Evolutionary conservation across 2,113 vertebrate species (phyloP), one percentile per base, ranked within the genome.

Genomic region (Oreochromis tanganicae): DNA sequence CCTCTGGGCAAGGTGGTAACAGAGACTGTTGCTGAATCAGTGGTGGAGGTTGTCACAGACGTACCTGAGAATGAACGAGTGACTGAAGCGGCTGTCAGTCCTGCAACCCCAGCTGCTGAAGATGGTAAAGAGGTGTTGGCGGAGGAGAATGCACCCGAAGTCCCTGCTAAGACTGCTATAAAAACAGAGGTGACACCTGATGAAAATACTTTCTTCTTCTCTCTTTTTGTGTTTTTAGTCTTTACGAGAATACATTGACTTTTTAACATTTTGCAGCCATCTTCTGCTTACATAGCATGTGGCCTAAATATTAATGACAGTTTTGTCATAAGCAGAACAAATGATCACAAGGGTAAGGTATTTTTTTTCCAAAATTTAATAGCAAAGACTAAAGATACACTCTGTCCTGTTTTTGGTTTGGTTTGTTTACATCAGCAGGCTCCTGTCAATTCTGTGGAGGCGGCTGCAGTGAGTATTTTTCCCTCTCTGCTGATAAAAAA

Each of bases 101-200:
- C 34, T 32, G 9, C 50, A 50, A 81, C 71, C 7, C 21, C 81
- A 8, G 43, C 36, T 21, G 83, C 88, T 36, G 85, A 87, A 34
- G 63, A 89, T 29, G 82, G 80, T 2, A 84, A 89, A 16, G 81
- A 94, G 56, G 32, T 80, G 14, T 24, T 89, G 87, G 54, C 19
- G 19, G 83, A 91, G 83, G 89, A 95, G 41, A 75, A 63, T 1
- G 27, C 55, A 43, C 14, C 83, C 5, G 80, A 86, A 57, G 80
- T 82, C 8, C 29, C 36, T 6, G 87, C 87, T 9, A 88, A 90
- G 68, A 19, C 86, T 6, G 29, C 82, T 32, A 24, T 87, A 12
- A 13, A 80, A n/a, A 27, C 78, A 91, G 83, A 94, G 94, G 95
- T 94, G 89, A 86, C 3, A 8, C 71, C 12, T 29, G 4, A 81